These are phyloP conservation scores for Cinclus mexicanus DNA, from an alignment of 2,113 vertebrate genomes.

Conservation along the genomic window DNA sequence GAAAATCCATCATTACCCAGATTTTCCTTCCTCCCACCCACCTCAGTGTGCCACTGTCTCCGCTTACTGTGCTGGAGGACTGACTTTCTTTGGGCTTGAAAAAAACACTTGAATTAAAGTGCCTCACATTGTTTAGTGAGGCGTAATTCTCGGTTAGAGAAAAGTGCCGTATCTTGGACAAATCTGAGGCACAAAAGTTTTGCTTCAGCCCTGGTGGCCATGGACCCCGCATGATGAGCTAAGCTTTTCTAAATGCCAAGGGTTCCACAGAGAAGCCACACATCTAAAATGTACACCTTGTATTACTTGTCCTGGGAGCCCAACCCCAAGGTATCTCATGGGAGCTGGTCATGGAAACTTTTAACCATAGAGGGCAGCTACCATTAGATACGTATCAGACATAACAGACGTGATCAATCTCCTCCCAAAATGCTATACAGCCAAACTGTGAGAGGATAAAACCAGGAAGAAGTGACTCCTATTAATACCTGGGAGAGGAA, in stretches of 20 bases:
- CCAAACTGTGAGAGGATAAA: neutral
- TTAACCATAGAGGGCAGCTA: neutral
- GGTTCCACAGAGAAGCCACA: neutral
- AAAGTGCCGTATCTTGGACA: neutral
- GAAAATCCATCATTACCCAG: neutral
- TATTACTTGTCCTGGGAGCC: neutral
- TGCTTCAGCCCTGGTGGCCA: neutral
- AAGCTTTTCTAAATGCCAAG: neutral
- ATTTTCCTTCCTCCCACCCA: neutral
- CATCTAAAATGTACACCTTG: neutral
- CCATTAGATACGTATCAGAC: neutral
- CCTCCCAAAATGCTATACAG: neutral
- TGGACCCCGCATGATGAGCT: accelerated
- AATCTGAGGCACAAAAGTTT: neutral
- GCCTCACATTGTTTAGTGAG: neutral
- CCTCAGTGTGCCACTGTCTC: neutral
- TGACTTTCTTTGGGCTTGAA: neutral
- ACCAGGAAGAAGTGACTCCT: neutral
- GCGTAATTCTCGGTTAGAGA: neutral
- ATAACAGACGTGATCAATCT: neutral
- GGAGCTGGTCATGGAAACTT: neutral
- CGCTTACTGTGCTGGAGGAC: neutral
- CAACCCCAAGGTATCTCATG: neutral
- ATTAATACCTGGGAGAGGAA: neutral
- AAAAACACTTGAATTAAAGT: neutral